Evolutionary conservation across 2,888 invertebrate genomes (phyloP), one percentile per base, ranked within the genome.

Genomic region (Drosophila mayaguana): DNA sequence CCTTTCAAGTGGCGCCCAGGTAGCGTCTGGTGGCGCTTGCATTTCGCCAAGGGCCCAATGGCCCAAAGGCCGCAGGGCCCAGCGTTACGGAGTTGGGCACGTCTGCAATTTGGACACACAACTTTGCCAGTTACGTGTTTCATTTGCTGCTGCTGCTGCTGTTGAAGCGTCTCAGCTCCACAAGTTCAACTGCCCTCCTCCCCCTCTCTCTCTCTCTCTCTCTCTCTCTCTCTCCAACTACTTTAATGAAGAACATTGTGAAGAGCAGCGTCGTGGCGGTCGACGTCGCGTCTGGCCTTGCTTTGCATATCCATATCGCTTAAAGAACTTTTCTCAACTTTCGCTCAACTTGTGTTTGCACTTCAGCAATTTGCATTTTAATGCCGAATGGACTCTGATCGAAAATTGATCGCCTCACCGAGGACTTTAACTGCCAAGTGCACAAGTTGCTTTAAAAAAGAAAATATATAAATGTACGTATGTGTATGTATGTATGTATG

Each of bases 91-190:
- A 74, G 70, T 69, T 78, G 71, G 76, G 76, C 83, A 83, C 79
- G 83, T 83, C 80, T 78, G 81, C 81, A 76, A 83, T 85, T 83
- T 83, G 86, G 76, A 83, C 78, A 81, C 81, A 70, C 75, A 83
- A 77, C 85, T 82, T 84, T 75, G 68, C 65, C 63, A 55, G 67
- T 67, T 74, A 78, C 86, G 76, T 83, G 83, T 80, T 72, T 83
- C 86, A 80, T 72, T 83, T 72, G 68, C 65, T 66, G 63, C 69
- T 45, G 32, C 32, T 32, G 32, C 32, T 32, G 32, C 32, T 32
- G 53, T 48, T 59, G 48, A 25, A 57, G 36, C 45, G 50, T 16
- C 25, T 53, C 38, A 3, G 42, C 43, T 46, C 55, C 50, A 20
- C 20, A 32, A 25, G 11, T 45, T 45, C 6, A 8, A n/a, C n/a